phyloP scores from a whole-genome alignment of 2,113 vertebrate genomes.

The Sitta europaea region DNA sequence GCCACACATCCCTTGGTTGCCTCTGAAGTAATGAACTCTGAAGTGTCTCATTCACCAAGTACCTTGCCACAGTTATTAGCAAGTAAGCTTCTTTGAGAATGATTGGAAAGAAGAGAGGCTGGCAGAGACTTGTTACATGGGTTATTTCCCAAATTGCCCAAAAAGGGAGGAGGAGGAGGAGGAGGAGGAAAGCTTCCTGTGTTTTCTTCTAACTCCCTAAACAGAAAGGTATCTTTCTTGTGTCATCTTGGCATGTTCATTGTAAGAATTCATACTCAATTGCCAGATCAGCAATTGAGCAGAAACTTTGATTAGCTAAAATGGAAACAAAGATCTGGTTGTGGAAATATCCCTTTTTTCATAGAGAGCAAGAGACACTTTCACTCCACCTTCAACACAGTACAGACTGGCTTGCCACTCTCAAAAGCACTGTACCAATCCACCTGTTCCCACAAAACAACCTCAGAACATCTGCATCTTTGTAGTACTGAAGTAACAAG shows the following conservation, averaged over 20 bases:
- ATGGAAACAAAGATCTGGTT: not conserved
- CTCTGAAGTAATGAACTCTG: not conserved
- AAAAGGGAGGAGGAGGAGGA: accelerated
- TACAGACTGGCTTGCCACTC: not conserved
- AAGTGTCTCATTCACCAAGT: not conserved
- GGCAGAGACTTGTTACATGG: not conserved
- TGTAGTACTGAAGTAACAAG: not conserved
- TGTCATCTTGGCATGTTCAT: not conserved
- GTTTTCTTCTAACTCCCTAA: not conserved
- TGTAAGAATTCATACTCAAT: not conserved
- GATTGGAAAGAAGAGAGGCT: not conserved
- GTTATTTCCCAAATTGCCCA: not conserved
- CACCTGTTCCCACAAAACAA: not conserved
- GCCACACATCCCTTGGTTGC: not conserved
- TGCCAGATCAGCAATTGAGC: not conserved
- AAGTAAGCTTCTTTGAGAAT: not conserved
- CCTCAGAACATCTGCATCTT: not conserved
- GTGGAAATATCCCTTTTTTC: not conserved
- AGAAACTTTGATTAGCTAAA: not conserved
- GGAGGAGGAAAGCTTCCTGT: not conserved
- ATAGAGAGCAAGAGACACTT: not conserved
- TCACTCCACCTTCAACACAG: not conserved
- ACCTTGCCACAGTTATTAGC: not conserved
- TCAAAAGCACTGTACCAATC: not conserved
- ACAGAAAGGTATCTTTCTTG: not conserved